Conservation (phyloP, 2,797 vertebrate genomes). For the Podarcis lilfordi region DNA sequence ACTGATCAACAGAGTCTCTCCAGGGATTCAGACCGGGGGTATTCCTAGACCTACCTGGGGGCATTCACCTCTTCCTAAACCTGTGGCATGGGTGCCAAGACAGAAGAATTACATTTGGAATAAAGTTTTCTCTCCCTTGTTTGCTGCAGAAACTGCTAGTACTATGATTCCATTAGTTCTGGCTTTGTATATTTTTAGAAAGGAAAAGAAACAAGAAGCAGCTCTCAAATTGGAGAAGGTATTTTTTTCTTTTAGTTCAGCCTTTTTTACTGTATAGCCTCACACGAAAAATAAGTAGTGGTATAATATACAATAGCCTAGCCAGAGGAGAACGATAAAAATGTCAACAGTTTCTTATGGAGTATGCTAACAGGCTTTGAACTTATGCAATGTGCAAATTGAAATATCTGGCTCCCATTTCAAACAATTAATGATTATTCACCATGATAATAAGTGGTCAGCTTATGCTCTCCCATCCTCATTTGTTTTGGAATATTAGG, state of each 20-base stretch:
- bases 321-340: constrained; percentile 36
- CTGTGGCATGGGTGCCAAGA: background rate
- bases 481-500: constrained; percentile 58
- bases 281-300: constrained; percentile 27
- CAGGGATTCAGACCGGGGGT: no score
- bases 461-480: constrained; percentile 34
- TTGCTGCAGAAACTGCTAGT: background rate
- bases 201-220: background rate
- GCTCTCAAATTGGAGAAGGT: background rate
- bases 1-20: no score
- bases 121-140: background rate
- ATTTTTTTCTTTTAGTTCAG: constrained; percentile 4
- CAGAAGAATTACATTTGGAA: background rate
- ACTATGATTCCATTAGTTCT: background rate
- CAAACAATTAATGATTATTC: constrained; percentile 45
- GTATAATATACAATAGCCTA: constrained; percentile 36
- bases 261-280: constrained; percentile 1
- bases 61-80: no score
- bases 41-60: no score
- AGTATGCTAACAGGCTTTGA: constrained; percentile 42
- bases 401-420: constrained; percentile 38
- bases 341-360: constrained; percentile 22
- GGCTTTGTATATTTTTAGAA: background rate
- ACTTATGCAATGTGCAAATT: constrained; percentile 40
- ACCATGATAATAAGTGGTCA: constrained; percentile 37